phyloP scores from a whole-genome alignment of 1,140 invertebrate genomes.

The Tribolium madens region DNA sequence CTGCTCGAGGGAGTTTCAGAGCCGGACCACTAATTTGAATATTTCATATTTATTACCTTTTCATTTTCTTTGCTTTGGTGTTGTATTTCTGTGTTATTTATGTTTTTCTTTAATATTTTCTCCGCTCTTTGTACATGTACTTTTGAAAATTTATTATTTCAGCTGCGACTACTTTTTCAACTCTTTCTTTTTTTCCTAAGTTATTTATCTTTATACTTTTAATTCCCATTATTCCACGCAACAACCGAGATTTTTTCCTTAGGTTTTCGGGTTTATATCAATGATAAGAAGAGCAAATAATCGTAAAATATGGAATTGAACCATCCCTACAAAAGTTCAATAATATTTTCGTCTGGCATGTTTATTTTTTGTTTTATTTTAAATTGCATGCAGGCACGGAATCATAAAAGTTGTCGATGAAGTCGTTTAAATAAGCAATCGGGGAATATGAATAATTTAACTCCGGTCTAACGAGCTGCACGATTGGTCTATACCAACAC shows the following conservation, averaged over 20 bases:
- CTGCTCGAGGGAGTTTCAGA: not conserved
- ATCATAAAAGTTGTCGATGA: conserved; percentile 18
- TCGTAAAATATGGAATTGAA: not conserved
- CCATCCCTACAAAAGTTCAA: not conserved
- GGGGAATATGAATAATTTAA: conserved; percentile 21
- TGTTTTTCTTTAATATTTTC: conserved; percentile 15
- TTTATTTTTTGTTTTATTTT: conserved; percentile 20
- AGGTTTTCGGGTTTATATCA: too few relatives aligned
- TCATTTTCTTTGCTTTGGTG: conserved; percentile 22
- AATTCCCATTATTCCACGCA: not conserved
- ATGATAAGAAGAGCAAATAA: not conserved
- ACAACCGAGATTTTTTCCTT: not conserved
- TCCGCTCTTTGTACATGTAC: not conserved
- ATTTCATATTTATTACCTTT: conserved; percentile 29
- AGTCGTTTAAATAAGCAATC: conserved; percentile 28
- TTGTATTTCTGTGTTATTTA: conserved; percentile 22
- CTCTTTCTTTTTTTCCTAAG: not conserved
- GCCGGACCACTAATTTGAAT: conserved; percentile 24
- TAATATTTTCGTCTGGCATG: conserved; percentile 2
- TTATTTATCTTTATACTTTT: conserved; percentile 6
- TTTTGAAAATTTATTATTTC: conserved; percentile 17
- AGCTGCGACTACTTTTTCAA: not conserved
- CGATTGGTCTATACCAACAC: not conserved
- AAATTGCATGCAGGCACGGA: not conserved
- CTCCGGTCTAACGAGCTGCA: conserved; percentile 14